Conservation (phyloP, 2,797 vertebrate species). For the Phalloptychus januarius region DNA sequence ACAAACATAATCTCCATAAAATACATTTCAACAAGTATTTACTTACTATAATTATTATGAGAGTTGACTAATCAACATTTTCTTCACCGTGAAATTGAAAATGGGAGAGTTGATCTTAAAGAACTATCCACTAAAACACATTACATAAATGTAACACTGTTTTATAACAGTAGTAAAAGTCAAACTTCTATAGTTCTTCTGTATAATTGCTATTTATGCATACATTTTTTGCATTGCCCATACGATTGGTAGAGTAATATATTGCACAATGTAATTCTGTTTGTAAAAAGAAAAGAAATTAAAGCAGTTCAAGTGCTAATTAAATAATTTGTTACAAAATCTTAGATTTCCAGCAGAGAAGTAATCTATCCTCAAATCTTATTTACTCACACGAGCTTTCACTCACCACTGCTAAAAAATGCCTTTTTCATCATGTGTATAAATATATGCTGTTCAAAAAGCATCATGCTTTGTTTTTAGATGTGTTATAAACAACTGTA, state of each 20-base stretch:
- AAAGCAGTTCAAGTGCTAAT: not conserved
- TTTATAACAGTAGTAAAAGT: not conserved
- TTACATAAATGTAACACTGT: no score
- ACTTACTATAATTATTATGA: not conserved
- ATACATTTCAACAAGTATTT: not conserved
- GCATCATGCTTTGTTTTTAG: not conserved
- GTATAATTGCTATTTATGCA: not conserved
- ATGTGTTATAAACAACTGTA: not conserved
- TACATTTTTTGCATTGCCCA: no score
- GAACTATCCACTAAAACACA: not conserved
- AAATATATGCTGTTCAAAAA: not conserved
- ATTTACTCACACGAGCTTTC: not conserved
- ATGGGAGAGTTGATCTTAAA: not conserved
- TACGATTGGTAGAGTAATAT: not conserved
- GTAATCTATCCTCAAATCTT: not conserved
- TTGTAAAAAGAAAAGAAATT: not conserved
- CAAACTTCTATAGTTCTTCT: not conserved
- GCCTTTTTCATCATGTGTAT: not conserved
- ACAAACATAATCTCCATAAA: not conserved
- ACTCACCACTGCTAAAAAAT: not conserved
- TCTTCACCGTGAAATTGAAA: not conserved
- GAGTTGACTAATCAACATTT: not conserved
- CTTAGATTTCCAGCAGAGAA: not conserved
- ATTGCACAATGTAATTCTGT: not conserved
- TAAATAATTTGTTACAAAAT: not conserved